Evolutionary conservation across 2,888 invertebrate genomes (phyloP), one percentile per base, ranked within the genome.

Genomic region (Sarcophaga subvicina): DNA sequence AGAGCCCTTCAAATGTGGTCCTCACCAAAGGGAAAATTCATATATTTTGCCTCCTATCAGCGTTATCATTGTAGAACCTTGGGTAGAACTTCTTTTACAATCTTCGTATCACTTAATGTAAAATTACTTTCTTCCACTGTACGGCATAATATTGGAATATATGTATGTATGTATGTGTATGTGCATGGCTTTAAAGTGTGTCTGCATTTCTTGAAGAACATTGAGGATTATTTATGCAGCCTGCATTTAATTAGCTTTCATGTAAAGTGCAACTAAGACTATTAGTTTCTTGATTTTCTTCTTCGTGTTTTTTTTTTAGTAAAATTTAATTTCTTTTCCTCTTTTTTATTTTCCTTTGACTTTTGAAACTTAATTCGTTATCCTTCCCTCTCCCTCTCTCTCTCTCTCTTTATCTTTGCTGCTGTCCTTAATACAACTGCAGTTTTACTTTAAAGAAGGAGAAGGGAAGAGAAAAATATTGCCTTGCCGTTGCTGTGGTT

Each of bases 221-320:
- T 75, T 22, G 25, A 73, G 45, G 20, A 59, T 75, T 66, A 64
- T 76, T 37, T 67, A 59, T 37, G 64, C 63, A 47, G 62, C 75
- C 4, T 79, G 70, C 63, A 60, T 79, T 79, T 79, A 79, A 83
- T 83, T 83, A 83, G 73, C 75, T 79, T 83, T 75, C 73, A 63
- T 82, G 70, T 73, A 79, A 72, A 67, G 63, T 69, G 83, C 62
- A 67, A 79, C 69, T 69, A 63, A 72, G 72, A 45, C 66, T 69
- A 63, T 83, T 67, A 78, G 63, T 78, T 78, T 67, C 80, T 63
- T 82, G n/a, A 37, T 22, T 75, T 73, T 69, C 45, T 37, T 10
- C 2, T 60, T 22, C 22, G 20, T 20, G 20, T 69, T 22, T 70
- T 20, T 64, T 71, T 25, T 11, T 80, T 73, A 14, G 45, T n/a